These are phyloP conservation scores for Brachymystax lenok DNA, from an alignment of 2,797 vertebrate genomes.

Conservation along the genomic window DNA sequence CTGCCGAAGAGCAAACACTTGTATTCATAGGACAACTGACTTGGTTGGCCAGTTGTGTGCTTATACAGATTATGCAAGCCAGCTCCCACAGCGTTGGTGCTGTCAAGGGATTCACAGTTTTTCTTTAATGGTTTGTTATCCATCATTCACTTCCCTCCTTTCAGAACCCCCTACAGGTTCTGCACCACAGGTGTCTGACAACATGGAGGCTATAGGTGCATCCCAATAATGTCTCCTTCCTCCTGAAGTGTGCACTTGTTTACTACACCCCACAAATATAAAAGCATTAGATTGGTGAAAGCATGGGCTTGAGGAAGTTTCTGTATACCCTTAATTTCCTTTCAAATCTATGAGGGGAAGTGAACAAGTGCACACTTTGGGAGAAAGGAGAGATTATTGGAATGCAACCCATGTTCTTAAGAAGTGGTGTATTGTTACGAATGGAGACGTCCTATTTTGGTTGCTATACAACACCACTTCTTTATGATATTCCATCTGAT, in stretches of 20 bases:
- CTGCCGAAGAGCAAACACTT: not conserved
- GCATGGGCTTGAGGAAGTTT: not conserved
- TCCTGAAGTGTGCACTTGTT: not conserved
- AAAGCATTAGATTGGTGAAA: not conserved
- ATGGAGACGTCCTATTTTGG: not conserved
- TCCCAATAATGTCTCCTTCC: not conserved
- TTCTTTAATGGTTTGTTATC: no score
- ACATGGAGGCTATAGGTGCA: not conserved
- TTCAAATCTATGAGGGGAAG: not conserved
- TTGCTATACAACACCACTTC: no score
- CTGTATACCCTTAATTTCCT: not conserved
- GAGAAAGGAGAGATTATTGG: not conserved
- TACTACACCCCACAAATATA: not conserved
- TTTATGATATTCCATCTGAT: not conserved
- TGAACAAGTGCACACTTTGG: not conserved
- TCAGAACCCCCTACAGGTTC: not conserved
- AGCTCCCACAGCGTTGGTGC: no score
- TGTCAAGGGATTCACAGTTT: no score
- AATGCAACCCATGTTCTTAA: not conserved
- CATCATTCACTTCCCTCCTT: not conserved
- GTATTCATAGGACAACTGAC: not conserved
- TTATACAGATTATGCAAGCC: not conserved
- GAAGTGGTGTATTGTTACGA: not conserved
- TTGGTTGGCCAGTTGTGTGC: not conserved
- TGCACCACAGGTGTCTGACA: not conserved